Percentiles rank a stretch among this genome's conserved stretches.
Evolutionary conservation across 2,888 invertebrate genomes (phyloP).

Genomic region (Eilema sororculum): DNA sequence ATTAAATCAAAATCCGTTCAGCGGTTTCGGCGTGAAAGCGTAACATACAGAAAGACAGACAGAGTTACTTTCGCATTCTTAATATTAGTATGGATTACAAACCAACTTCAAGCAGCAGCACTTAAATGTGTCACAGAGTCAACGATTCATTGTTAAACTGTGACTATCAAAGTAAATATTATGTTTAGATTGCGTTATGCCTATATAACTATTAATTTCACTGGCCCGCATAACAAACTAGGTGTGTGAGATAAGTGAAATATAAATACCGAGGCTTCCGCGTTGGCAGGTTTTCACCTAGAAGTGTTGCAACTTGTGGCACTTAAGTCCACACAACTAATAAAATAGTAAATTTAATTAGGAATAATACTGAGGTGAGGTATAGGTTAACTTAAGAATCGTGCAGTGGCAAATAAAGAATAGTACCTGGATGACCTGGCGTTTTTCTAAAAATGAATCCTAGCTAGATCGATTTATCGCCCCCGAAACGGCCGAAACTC

Average conservation of each 20-base stretch:
- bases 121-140: neutral
- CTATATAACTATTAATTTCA: slow-evolving; percentile 25
- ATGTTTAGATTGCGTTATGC: slow-evolving; percentile 26
- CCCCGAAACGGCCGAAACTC: too few relatives aligned
- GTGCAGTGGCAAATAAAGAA: too few relatives aligned
- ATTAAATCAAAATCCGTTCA: too few relatives aligned
- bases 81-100: too few relatives aligned
- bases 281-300: slow-evolving; percentile 5
- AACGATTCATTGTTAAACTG: slow-evolving; percentile 23
- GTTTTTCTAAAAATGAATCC: too few relatives aligned
- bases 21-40: too few relatives aligned
- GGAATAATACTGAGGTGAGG: slow-evolving; percentile 11
- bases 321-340: slow-evolving; percentile 7
- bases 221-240: slow-evolving; percentile 28
- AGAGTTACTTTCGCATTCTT: too few relatives aligned
- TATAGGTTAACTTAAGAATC: neutral
- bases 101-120: neutral
- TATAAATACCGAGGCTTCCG: slow-evolving; percentile 25
- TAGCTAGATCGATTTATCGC: too few relatives aligned
- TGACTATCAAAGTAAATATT: slow-evolving; percentile 30
- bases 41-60: too few relatives aligned
- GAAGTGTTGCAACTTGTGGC: slow-evolving; percentile 9
- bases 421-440: too few relatives aligned
- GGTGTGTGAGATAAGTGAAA: slow-evolving; percentile 24
- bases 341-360: slow-evolving; percentile 17